Evolutionary conservation across 2,797 vertebrate genomes (phyloP).

Genomic region (Propithecus perrieri): DNA sequence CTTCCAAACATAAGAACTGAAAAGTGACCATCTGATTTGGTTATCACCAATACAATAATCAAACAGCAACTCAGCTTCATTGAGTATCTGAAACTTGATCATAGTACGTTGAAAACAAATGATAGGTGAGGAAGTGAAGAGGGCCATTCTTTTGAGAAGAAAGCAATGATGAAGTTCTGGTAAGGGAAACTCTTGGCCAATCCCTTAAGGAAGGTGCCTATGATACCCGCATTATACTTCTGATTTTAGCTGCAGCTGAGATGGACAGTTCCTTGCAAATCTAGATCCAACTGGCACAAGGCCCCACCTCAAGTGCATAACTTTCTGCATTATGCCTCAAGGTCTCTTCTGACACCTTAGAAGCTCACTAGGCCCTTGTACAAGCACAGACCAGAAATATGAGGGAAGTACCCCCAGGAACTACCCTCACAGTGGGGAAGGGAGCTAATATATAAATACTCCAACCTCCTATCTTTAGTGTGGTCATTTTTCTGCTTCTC

Average conservation of each 20-base stretch:
- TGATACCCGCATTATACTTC: neutral
- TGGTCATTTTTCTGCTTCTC: neutral
- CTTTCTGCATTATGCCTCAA: neutral
- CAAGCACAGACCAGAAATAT: neutral
- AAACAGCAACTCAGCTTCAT: neutral
- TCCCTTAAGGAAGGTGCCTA: neutral
- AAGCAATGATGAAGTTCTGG: neutral
- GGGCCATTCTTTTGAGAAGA: neutral
- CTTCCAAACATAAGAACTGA: neutral
- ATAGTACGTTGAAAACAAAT: neutral
- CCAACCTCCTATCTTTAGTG: neutral
- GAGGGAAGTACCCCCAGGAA: neutral
- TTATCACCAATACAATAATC: neutral
- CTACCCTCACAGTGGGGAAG: neutral
- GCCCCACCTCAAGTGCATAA: neutral
- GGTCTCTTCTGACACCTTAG: neutral
- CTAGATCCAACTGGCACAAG: neutral
- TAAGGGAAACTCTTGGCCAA: neutral
- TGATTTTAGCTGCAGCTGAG: neutral
- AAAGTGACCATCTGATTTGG: neutral
- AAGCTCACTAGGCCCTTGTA: neutral
- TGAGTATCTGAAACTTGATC: slow-evolving; percentile 12
- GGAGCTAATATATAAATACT: neutral
- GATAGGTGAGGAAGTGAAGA: neutral
- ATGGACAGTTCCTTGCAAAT: neutral